phyloP scores from a whole-genome alignment of 23 tunicate species.

The Ascidia mentula region DNA sequence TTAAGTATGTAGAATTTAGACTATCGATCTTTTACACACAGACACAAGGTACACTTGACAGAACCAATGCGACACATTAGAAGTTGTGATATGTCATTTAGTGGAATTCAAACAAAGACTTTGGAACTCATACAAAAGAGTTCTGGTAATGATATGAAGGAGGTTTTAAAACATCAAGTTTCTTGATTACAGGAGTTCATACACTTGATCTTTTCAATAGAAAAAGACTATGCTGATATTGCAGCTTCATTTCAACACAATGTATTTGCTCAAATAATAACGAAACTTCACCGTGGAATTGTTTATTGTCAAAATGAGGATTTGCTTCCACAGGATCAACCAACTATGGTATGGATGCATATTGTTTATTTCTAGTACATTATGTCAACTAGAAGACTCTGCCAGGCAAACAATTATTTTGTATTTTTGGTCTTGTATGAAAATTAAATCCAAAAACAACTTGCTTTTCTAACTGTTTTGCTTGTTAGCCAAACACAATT shows the following conservation, averaged over 20 bases:
- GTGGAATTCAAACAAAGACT: conserved; percentile 60
- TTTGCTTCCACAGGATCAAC: neutral
- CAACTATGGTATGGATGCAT: conserved; percentile 26
- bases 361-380: neutral
- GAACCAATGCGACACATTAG: conserved; percentile 23
- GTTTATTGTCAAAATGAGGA: conserved; percentile 38
- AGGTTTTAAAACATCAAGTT: neutral
- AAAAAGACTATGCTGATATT: conserved; percentile 30
- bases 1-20: no score
- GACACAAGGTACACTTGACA: conserved; percentile 13
- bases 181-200: neutral
- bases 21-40: no score
- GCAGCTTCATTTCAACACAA: conserved; percentile 75
- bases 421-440: no score
- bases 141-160: conserved; percentile 13
- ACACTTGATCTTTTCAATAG: neutral
- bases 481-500: no score
- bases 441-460: neutral
- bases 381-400: neutral
- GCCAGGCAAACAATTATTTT: neutral
- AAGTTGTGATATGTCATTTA: conserved; percentile 73
- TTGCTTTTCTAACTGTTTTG: neutral
- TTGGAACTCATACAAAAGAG: conserved; percentile 9
- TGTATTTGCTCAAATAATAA: conserved; percentile 33
- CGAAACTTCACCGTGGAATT: conserved; percentile 51